Base-by-base conservation (phyloP, 1,140 invertebrate species). In the Asbolus verrucosus region DNA sequence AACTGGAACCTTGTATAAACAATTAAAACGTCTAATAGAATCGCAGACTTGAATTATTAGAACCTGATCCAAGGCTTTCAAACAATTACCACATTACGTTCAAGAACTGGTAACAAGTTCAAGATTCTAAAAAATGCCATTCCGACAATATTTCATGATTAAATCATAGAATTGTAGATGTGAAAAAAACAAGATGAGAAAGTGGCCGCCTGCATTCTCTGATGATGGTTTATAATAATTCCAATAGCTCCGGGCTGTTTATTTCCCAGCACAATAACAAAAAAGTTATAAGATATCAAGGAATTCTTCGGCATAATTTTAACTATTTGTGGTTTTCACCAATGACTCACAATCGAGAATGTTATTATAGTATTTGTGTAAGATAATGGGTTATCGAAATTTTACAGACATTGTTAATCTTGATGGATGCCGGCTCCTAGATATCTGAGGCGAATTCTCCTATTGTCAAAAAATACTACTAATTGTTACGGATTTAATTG, bases 21-120 rank as follows among this genome's bases (percentile, higher is more conserved):
- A 54, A 54, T 46, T 54, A 54, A 43, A 54, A 54, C 18, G 46
- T 54, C 46, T 21, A 54, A 54, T 54, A 54, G 27, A n/a, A 54
- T n/a, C 4, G 6, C 33, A 11, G 4, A 11, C 19, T 46, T 54
- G 46, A 54, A 13, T 24, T 27, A 27, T 54, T 54, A 14, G 39
- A 38, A 14, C 27, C 46, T 27, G 46, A 54, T 27, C 27, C 19
- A 54, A 54, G 46, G 46, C 18, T 24, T n/a, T 24, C 9, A 50
- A 19, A 50, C 43, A 50, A 50, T 50, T 50, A 50, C 18, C 6
- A 19, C 11, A 19, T 19, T 11, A 21, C 46, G 11, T 46, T n/a
- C 9, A 11, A 11, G 18, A 50, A 13, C 5, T 4, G 11, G 8
- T 27, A 54, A 54, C 46, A 54, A 54, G 46, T 54, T 54, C 46